These are phyloP conservation scores for Leptinotarsa tumamoca DNA, from an alignment of 2,888 invertebrate genomes.

Conservation along the genomic window DNA sequence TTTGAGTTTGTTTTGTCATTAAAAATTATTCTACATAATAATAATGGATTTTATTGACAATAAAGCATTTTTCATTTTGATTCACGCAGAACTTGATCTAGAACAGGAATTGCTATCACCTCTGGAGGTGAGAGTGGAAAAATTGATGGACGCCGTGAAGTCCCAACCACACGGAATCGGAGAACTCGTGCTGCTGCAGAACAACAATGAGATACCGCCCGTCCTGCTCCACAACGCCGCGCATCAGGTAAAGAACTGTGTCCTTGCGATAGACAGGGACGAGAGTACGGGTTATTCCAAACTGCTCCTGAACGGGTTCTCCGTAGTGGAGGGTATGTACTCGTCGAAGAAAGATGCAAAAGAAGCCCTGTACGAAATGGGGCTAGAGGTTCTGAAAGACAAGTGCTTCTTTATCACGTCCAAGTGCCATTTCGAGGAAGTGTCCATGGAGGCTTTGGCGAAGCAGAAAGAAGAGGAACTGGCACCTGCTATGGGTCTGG, in stretches of 20 bases:
- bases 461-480: constrained; percentile 30
- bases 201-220: constrained; percentile 39
- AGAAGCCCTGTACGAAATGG: constrained; percentile 50
- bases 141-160: constrained; percentile 42
- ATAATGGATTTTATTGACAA: no score
- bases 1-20: no score
- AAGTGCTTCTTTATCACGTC: constrained; percentile 54
- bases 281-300: constrained; percentile 34
- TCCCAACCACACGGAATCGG: constrained; percentile 40
- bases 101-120: constrained; percentile 28
- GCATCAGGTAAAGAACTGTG: constrained; percentile 41
- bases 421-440: constrained; percentile 52
- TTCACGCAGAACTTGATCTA: constrained; percentile 14
- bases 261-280: constrained; percentile 35
- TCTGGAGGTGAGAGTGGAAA: constrained; percentile 53
- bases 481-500: constrained; percentile 36
- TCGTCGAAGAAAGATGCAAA: constrained; percentile 47
- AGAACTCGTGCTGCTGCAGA: constrained; percentile 40
- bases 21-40: no score
- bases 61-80: background rate
- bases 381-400: constrained; percentile 49
- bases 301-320: constrained; percentile 31
- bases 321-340: constrained; percentile 39
- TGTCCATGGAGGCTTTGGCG: constrained; percentile 46
- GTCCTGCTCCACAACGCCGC: constrained; percentile 43